Evolutionary conservation across 2,113 vertebrate genomes (phyloP).

Genomic region (Aptenodytes patagonicus): DNA sequence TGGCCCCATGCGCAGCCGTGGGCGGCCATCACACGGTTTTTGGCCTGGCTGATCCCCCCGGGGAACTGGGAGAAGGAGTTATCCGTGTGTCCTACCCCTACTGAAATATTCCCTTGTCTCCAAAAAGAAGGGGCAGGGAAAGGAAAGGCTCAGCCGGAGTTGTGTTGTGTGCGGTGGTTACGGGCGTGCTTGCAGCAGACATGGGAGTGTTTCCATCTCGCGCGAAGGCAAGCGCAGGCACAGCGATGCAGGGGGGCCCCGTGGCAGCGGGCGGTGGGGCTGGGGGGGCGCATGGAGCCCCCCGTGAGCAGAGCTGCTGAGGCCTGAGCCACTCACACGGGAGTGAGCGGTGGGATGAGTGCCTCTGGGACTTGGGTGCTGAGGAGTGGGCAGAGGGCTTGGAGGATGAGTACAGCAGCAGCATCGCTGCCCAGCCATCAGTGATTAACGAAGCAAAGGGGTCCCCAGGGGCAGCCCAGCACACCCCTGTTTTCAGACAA

Average conservation of each 20-base stretch:
- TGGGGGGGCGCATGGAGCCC: neutral
- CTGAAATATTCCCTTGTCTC: neutral
- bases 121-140: neutral
- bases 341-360: neutral
- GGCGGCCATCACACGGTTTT: fast-evolving
- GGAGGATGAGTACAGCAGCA: neutral
- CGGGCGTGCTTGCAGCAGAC: fast-evolving
- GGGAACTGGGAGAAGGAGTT: neutral
- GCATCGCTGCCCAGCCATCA: too few species aligned
- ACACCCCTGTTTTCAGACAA: neutral
- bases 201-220: neutral
- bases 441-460: neutral
- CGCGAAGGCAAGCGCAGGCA: neutral
- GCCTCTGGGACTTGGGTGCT: too few species aligned
- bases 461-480: too few species aligned
- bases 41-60: neutral
- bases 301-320: neutral
- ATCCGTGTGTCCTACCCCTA: neutral
- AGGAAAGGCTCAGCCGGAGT: neutral
- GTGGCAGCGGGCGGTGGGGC: fast-evolving
- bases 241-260: too few species aligned
- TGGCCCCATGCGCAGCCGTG: neutral
- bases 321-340: neutral
- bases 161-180: fast-evolving
- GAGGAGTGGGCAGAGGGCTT: neutral